phyloP scores from a whole-genome alignment of 1,140 invertebrate species.

The Atta colombica region DNA sequence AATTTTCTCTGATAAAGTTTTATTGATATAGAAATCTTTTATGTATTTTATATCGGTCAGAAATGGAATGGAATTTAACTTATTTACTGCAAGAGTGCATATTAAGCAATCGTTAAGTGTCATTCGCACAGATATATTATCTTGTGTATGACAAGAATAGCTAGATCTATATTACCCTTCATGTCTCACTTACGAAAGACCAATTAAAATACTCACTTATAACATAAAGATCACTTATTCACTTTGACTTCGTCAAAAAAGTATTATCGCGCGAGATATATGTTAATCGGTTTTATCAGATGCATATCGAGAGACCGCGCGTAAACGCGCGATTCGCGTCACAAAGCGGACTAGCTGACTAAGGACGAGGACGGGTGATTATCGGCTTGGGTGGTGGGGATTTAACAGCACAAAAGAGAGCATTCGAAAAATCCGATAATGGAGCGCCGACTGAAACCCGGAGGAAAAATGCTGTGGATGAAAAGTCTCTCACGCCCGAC shows the following conservation, averaged over 20 bases:
- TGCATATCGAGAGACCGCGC: background rate
- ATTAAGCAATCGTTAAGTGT: constrained; percentile 17
- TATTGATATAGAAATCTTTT: background rate
- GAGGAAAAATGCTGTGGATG: constrained; percentile 33
- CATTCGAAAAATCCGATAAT: no score
- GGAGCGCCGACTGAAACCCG: no score
- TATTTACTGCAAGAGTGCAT: background rate
- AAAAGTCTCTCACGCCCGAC: constrained; percentile 71
- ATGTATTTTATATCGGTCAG: background rate
- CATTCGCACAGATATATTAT: constrained; percentile 35
- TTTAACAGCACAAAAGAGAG: background rate
- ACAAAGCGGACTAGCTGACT: background rate
- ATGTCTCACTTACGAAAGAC: background rate
- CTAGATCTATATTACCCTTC: no score
- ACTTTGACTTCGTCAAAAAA: background rate
- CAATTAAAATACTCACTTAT: constrained; percentile 23
- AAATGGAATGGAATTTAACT: constrained; percentile 26
- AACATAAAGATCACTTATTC: constrained; percentile 10
- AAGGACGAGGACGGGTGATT: constrained; percentile 46
- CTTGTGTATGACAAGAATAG: constrained; percentile 18
- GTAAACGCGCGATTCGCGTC: background rate
- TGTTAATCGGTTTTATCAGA: constrained; percentile 34
- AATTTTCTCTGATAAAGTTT: background rate
- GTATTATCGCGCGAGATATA: background rate
- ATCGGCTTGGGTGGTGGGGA: constrained; percentile 29